phyloP scores from a whole-genome alignment of 1,140 invertebrate species.

The Drosophila persimilis region DNA sequence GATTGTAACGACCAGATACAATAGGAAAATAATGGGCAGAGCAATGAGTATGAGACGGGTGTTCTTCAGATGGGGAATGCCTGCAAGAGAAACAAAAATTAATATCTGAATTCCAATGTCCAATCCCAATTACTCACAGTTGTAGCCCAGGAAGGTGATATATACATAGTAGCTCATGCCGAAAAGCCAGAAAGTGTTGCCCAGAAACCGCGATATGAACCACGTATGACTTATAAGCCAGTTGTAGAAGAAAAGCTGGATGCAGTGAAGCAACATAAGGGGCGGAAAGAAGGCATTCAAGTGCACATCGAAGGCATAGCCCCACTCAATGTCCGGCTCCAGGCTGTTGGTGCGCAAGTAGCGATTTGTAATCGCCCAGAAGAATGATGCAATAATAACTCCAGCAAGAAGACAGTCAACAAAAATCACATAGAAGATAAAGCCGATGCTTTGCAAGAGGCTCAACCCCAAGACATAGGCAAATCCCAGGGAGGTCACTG shows the following conservation, averaged over 20 bases:
- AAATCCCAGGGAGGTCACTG: slow-evolving; percentile 96
- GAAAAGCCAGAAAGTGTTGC: slow-evolving; percentile 97
- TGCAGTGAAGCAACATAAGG: slow-evolving; percentile 95
- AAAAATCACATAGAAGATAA: slow-evolving; percentile 96
- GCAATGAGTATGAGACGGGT: slow-evolving; percentile 95
- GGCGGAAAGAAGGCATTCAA: slow-evolving; percentile 98
- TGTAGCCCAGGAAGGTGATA: slow-evolving; percentile 99
- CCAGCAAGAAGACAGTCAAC: slow-evolving; percentile 97
- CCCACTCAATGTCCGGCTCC: slow-evolving; percentile 97
- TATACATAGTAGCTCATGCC: slow-evolving; percentile 97
- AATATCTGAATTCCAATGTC: neutral
- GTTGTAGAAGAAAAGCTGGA: slow-evolving; percentile 95
- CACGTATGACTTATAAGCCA: slow-evolving; percentile 89
- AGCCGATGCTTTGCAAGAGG: slow-evolving; percentile 91
- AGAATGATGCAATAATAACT: slow-evolving; percentile 93
- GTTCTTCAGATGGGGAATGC: slow-evolving; percentile 94
- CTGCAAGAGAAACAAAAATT: slow-evolving; percentile 85
- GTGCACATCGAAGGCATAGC: slow-evolving; percentile 99
- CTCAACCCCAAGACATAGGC: slow-evolving; percentile 91
- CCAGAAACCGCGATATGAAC: slow-evolving; percentile 92
- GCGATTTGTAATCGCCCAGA: slow-evolving; percentile 94
- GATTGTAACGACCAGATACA: slow-evolving; percentile 91
- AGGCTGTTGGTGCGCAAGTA: slow-evolving; percentile 90
- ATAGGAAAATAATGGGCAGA: slow-evolving; percentile 90
- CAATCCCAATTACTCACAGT: slow-evolving; percentile 87